phyloP scores from a whole-genome alignment of 2,797 vertebrate genomes.

The Lates japonicus region DNA sequence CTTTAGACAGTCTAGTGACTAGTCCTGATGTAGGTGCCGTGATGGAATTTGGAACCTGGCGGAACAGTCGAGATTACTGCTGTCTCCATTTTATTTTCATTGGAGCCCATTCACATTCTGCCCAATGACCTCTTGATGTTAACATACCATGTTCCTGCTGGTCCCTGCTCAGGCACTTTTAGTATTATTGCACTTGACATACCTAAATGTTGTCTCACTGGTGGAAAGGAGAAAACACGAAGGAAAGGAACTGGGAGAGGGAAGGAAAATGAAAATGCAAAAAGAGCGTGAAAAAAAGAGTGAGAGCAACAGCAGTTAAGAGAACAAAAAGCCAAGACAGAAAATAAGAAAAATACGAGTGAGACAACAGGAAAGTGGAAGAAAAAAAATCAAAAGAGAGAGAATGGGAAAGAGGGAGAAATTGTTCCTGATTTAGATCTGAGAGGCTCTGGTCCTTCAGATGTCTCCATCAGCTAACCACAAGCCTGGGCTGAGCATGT shows the following conservation, averaged over 20 bases:
- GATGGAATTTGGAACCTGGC: constrained; percentile 56
- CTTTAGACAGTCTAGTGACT: constrained; percentile 43
- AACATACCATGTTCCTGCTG: constrained; percentile 24
- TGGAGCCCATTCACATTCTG: constrained; percentile 39
- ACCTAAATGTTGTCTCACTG: constrained; percentile 23
- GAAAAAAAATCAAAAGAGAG: constrained; percentile 36
- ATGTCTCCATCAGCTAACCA: constrained; percentile 88
- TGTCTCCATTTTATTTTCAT: constrained; percentile 49
- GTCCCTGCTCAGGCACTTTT: constrained; percentile 19
- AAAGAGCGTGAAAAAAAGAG: constrained; percentile 12
- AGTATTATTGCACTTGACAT: constrained; percentile 36
- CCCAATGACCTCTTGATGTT: constrained; percentile 31
- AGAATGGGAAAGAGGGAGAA: constrained; percentile 69
- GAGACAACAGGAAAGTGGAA: constrained; percentile 42
- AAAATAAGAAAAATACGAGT: constrained; percentile 39
- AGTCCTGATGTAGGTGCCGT: constrained; percentile 55
- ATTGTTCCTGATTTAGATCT: constrained; percentile 87
- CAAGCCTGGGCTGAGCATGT: constrained; percentile 85
- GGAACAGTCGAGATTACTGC: constrained; percentile 39
- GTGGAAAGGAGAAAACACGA: constrained; percentile 23
- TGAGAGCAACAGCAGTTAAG: constrained; percentile 14
- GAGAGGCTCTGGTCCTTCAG: constrained; percentile 84
- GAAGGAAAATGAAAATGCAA: neutral
- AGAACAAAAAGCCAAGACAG: constrained; percentile 30
- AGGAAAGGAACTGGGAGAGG: constrained; percentile 9